Base-by-base conservation (phyloP, 1,140 invertebrate species). In the Diorhabda carinulata region DNA sequence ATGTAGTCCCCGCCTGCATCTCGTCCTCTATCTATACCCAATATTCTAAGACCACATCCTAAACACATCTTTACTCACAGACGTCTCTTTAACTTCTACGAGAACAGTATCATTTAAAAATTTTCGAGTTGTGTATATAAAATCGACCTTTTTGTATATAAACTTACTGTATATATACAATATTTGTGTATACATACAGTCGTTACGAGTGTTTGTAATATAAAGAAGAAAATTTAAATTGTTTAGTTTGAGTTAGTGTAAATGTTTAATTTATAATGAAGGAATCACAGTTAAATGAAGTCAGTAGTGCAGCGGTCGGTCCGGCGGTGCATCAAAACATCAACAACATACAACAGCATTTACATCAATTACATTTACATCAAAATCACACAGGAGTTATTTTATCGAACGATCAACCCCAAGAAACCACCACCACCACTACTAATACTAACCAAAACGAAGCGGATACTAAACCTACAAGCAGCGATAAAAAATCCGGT, bases 181-280 rank as follows among this genome's bases (percentile, higher is more conserved):
- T 77, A 78, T 78, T 74, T 79, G 72, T 79, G 75, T 78, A 80
- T 76, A 77, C 74, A 75, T 71, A 66, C 73, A 71, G 65, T 72
- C 72, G 70, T 59, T n/a, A 71, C 74, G 74, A 73, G 74, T 78
- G 76, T 78, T 78, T 78, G 77, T 78, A 72, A 76, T 75, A 77
- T 76, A 78, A 71, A 74, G 69, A 75, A 72, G 68, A 69, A 67
- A 67, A 66, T 74, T 76, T 76, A 73, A 73, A 79, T 79, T 78
- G 75, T 78, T 75, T 77, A 74, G 70, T 73, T 74, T 74, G 25
- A 67, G 66, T 68, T 57, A 66, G 72, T 61, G 76, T 81, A 81
- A 81, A 81, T 79, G 79, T 79, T 80, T 79, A 79, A 76, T 77
- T 67, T 74, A 80, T 77, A 73, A 80, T 81, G 80, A 81, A 80